Conservation (phyloP, 2,797 vertebrate species). For the Syngnathus rostellatus region DNA sequence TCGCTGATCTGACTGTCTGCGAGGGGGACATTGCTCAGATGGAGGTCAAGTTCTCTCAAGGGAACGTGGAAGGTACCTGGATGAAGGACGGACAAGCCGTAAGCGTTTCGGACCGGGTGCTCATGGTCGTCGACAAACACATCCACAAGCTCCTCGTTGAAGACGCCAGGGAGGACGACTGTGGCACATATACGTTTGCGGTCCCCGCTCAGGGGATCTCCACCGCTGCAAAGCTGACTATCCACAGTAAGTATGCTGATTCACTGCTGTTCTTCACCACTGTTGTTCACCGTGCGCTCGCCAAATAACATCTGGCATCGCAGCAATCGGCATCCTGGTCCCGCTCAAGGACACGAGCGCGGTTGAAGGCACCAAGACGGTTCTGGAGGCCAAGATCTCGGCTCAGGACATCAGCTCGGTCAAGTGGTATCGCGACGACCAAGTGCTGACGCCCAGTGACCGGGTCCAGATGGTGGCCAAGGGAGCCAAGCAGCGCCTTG, state of each 20-base stretch:
- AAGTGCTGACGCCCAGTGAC: slow-evolving; percentile 76
- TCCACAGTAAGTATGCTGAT: slow-evolving; percentile 77
- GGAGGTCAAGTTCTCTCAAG: slow-evolving; percentile 92
- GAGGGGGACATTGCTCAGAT: slow-evolving; percentile 96
- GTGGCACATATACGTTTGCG: slow-evolving; percentile 76
- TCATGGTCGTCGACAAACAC: slow-evolving; percentile 87
- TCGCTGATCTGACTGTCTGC: slow-evolving; percentile 85
- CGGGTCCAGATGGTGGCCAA: slow-evolving; percentile 85
- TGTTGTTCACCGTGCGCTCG: background rate
- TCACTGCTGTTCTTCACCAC: background rate
- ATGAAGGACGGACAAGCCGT: slow-evolving; percentile 81
- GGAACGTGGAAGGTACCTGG: slow-evolving; percentile 90
- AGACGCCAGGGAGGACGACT: slow-evolving; percentile 81
- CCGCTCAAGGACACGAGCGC: slow-evolving; percentile 79
- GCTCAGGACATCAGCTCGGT: slow-evolving; percentile 85
- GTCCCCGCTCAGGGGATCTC: slow-evolving; percentile 80
- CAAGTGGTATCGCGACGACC: slow-evolving; percentile 88
- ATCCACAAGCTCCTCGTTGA: slow-evolving; percentile 91
- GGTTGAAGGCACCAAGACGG: slow-evolving; percentile 89
- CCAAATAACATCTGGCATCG: slow-evolving; percentile 13
- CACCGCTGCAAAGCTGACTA: slow-evolving; percentile 75
- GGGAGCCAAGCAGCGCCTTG: slow-evolving; percentile 88
- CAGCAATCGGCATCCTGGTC: slow-evolving; percentile 81
- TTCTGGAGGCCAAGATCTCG: slow-evolving; percentile 93
- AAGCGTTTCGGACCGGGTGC: slow-evolving; percentile 78